phyloP scores from a whole-genome alignment of 2,113 vertebrate genomes.

The Phoenicopterus ruber region DNA sequence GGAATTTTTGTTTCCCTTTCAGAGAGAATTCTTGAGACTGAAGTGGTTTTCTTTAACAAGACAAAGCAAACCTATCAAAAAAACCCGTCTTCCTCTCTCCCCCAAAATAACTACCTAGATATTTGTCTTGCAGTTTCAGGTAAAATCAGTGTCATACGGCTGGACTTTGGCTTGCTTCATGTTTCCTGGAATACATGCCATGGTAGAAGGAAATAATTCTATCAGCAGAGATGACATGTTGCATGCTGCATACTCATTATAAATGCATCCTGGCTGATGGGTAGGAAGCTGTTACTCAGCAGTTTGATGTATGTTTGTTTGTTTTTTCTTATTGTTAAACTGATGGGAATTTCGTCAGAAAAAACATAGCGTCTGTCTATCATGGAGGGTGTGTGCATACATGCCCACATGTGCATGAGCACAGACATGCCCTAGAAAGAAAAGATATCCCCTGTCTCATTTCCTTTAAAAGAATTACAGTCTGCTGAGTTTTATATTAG shows the following conservation, averaged over 20 bases:
- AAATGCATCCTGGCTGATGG: neutral
- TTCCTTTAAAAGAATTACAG: neutral
- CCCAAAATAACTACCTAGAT: neutral
- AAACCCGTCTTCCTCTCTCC: neutral
- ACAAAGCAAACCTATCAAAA: neutral
- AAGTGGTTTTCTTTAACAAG: neutral
- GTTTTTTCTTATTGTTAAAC: neutral
- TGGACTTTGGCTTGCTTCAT: neutral
- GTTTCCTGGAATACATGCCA: neutral
- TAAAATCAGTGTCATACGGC: neutral
- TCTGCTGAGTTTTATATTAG: neutral
- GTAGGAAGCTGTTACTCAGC: neutral
- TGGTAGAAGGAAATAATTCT: neutral
- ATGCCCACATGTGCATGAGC: fast-evolving
- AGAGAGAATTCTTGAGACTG: neutral
- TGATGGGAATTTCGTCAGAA: neutral
- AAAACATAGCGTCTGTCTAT: neutral
- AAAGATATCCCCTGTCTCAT: neutral
- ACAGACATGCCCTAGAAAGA: neutral
- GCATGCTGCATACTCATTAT: neutral
- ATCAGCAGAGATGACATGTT: neutral
- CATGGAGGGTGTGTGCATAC: fast-evolving
- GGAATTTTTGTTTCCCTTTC: neutral
- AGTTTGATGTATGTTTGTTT: neutral
- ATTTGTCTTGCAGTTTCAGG: neutral